A percentile compares a stretch with the other conserved stretches of the same genome.
phyloP scores from a whole-genome alignment of 1,140 invertebrate species.

The Palaemon carinicauda region DNA sequence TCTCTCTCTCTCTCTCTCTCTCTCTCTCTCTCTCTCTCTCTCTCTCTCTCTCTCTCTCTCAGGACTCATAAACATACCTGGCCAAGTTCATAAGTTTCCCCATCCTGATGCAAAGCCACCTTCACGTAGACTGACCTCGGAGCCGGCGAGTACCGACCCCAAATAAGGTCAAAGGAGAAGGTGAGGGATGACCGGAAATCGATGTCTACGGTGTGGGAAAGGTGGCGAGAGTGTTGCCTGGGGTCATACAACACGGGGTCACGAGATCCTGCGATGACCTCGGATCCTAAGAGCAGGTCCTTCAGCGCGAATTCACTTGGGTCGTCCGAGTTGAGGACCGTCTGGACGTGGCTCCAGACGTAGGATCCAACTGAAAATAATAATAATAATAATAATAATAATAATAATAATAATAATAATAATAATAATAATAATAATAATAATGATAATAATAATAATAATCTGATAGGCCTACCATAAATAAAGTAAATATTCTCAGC shows the following conservation, averaged over 20 bases:
- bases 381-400: no score
- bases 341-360: slow-evolving; percentile 56
- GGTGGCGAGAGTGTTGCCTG: slow-evolving; percentile 48
- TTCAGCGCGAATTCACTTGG: slow-evolving; percentile 21
- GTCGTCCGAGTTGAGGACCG: slow-evolving; percentile 34
- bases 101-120: slow-evolving; percentile 31
- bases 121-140: slow-evolving; percentile 42
- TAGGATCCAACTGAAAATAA: slow-evolving; percentile 45
- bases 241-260: slow-evolving; percentile 57
- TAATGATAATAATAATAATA: no score
- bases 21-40: no score
- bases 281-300: slow-evolving; percentile 17
- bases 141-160: slow-evolving; percentile 52
- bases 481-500: no score
- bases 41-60: no score
- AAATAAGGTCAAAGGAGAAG: slow-evolving; percentile 35
- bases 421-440: no score
- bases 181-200: slow-evolving; percentile 29
- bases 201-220: slow-evolving; percentile 35
- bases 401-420: no score
- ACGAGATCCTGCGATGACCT: background rate
- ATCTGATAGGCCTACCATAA: no score
- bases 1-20: no score
- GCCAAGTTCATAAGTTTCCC: slow-evolving; percentile 24
- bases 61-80: no score